A percentile compares a stretch with the other conserved stretches of the same genome.
phyloP scores from a whole-genome alignment of 30 jellyfish, hydroid and myxozoan species.

The Nemopilema nomurai region DNA sequence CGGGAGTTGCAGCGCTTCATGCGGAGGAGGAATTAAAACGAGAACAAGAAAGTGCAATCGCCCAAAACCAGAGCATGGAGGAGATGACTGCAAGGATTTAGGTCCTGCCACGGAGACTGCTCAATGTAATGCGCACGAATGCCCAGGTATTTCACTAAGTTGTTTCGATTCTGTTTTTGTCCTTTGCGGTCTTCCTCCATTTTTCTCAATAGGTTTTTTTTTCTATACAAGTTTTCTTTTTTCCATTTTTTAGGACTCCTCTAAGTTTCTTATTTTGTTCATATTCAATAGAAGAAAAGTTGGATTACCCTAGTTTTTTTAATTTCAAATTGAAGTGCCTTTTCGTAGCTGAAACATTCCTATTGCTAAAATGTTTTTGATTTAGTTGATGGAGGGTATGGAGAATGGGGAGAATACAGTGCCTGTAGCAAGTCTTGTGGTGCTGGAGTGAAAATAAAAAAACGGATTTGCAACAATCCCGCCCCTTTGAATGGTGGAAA shows the following conservation, averaged over 20 bases:
- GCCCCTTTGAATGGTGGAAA: not conserved
- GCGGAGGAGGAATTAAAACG: slow-evolving; percentile 23
- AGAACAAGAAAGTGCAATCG: slow-evolving; percentile 9
- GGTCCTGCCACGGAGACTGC: slow-evolving; percentile 3
- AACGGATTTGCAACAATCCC: slow-evolving; percentile 60
- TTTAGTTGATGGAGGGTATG: slow-evolving; percentile 74
- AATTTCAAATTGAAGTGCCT: no score
- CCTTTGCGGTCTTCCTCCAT: no score
- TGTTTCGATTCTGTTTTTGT: no score
- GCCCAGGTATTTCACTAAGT: slow-evolving; percentile 35
- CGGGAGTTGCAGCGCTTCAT: slow-evolving; percentile 13
- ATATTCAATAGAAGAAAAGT: no score
- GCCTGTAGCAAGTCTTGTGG: slow-evolving; percentile 65
- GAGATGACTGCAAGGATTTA: slow-evolving; percentile 13
- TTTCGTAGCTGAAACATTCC: no score
- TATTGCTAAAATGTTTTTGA: not conserved
- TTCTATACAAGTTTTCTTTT: no score
- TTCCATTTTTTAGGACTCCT: no score
- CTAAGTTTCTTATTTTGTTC: no score
- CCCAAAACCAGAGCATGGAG: slow-evolving; percentile 23
- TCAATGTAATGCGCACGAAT: slow-evolving; percentile 4
- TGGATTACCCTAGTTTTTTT: no score
- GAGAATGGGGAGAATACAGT: slow-evolving; percentile 66
- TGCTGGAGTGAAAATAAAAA: slow-evolving; percentile 66
- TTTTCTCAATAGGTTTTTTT: no score